A percentile compares a stretch with the other conserved stretches of the same genome.
phyloP scores from a whole-genome alignment of 2,888 invertebrate genomes.

The Rhamnusium bicolor region DNA sequence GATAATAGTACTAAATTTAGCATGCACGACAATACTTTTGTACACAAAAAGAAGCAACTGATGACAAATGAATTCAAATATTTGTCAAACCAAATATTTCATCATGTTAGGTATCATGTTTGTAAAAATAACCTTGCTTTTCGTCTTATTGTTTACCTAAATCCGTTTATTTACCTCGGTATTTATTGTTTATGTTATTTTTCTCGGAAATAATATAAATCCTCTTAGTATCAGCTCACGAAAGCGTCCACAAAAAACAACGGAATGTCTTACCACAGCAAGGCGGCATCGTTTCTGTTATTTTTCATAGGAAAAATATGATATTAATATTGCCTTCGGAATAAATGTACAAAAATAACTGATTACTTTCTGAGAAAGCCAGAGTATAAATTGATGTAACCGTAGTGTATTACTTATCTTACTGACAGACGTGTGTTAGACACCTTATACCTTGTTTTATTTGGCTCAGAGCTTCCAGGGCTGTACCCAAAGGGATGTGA shows the following conservation, averaged over 20 bases:
- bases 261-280: not conserved
- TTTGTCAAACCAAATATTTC: not conserved
- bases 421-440: slow-evolving; percentile 42
- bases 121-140: not conserved
- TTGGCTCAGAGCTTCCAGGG: slow-evolving; percentile 8
- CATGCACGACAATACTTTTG: too few relatives aligned
- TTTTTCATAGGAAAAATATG: slow-evolving; percentile 28
- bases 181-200: slow-evolving; percentile 8
- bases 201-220: slow-evolving; percentile 8
- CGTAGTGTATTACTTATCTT: slow-evolving; percentile 34
- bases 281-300: slow-evolving; percentile 5
- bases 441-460: slow-evolving; percentile 41
- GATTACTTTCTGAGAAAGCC: slow-evolving; percentile 30
- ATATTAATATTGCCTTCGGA: slow-evolving; percentile 23
- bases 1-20: too few relatives aligned
- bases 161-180: not conserved
- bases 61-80: too few relatives aligned
- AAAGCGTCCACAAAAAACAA: slow-evolving; percentile 12
- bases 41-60: too few relatives aligned
- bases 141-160: not conserved
- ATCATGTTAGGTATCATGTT: too few relatives aligned
- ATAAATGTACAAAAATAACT: slow-evolving; percentile 27
- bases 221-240: slow-evolving; percentile 1
- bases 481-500: not conserved
- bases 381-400: slow-evolving; percentile 22